Conservation (phyloP, 2,888 invertebrate species). For the Phorcus lineatus region DNA sequence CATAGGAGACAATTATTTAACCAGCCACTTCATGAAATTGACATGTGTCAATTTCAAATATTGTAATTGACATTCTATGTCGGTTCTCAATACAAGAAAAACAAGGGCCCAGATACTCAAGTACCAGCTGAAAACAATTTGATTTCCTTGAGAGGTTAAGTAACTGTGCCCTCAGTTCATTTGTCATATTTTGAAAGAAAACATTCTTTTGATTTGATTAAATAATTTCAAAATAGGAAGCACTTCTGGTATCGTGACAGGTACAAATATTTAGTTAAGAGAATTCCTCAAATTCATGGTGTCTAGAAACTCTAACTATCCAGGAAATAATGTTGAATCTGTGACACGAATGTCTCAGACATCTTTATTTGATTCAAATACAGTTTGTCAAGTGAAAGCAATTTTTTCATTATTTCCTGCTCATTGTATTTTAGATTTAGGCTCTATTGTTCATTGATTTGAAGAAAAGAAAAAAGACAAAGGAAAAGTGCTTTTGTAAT, state of each 20-base stretch:
- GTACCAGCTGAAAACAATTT: neutral
- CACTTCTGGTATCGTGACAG: neutral
- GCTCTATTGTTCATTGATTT: too few relatives aligned
- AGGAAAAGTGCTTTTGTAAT: too few relatives aligned
- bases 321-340: too few relatives aligned
- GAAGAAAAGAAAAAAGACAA: too few relatives aligned
- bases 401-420: too few relatives aligned
- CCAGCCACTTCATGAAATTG: neutral
- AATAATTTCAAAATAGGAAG: neutral
- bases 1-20: neutral
- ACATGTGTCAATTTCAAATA: neutral
- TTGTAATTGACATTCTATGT: constrained; percentile 7
- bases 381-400: too few relatives aligned
- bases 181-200: neutral
- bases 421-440: too few relatives aligned
- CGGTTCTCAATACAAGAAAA: neutral
- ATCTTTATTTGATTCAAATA: too few relatives aligned
- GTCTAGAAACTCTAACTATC: too few relatives aligned
- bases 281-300: too few relatives aligned
- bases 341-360: too few relatives aligned
- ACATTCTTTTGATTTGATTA: neutral
- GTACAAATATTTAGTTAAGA: too few relatives aligned
- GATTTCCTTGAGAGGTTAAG: neutral
- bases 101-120: neutral
- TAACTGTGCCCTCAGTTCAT: neutral